These are phyloP conservation scores for Emydocephalus ijimae DNA, from an alignment of 2,113 vertebrate genomes.

Conservation along the genomic window DNA sequence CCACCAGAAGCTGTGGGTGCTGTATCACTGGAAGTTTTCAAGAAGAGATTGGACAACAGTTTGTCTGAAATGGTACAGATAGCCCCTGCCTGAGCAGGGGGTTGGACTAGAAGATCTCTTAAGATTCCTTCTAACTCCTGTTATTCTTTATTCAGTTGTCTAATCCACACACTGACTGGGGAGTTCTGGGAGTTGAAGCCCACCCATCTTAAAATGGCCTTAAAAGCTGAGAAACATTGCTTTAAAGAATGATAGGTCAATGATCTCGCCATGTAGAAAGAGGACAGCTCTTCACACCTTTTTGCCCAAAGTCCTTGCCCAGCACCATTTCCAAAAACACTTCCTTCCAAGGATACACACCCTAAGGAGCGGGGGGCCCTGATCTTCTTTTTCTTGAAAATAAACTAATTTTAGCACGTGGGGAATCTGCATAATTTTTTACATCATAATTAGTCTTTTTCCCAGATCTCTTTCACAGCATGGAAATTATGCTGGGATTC, in stretches of 20 bases:
- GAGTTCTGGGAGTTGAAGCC: background rate
- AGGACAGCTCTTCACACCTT: background rate
- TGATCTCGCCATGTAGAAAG: background rate
- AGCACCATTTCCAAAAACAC: no score
- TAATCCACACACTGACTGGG: background rate
- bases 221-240: background rate
- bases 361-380: background rate
- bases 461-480: background rate
- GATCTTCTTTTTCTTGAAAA: background rate
- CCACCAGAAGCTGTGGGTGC: background rate
- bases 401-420: background rate
- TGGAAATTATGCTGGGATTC: background rate
- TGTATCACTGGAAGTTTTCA: background rate
- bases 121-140: background rate
- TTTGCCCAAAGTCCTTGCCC: background rate
- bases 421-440: background rate
- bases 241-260: background rate
- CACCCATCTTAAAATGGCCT: background rate
- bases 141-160: background rate
- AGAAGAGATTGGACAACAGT: background rate
- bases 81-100: no score
- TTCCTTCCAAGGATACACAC: background rate
- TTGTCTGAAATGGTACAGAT: background rate
- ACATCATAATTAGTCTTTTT: background rate
- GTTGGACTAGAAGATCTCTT: background rate